Evolutionary conservation across 2,113 vertebrate genomes (phyloP), one percentile per base, ranked within the genome.

Genomic region (Turdus rufiventris): DNA sequence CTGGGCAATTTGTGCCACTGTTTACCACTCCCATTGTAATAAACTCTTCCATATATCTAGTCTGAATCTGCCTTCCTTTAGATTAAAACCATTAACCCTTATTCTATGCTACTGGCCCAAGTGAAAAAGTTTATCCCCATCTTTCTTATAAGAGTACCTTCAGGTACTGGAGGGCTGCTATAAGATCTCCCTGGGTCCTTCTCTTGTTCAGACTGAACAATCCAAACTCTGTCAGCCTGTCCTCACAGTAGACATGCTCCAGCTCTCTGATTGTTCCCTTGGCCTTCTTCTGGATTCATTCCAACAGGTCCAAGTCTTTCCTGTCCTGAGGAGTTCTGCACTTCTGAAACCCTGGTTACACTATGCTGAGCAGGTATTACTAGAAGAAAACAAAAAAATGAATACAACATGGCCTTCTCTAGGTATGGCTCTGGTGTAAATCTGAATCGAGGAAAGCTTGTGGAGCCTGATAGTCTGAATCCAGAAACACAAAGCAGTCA

Each of bases 201-300:
- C 40, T 82, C 61, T 54, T 47, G 14, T 31, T 17, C 61, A 61
- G 17, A 14, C 61, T 40, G 24, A 74, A 28, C 24, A 53, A 81
- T 74, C 6, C 24, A 28, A 21, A 6, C 16, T 53, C 47, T 58
- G 15, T 74, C 61, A 34, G n/a, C 11, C 20, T n/a, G 29, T 34
- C 16, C 29, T 75, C n/a, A 26, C 0, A 40, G 45, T 29, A 75
- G 61, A 34, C 3, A 0, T 8, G 16, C 24, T 67, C 24, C 53
- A 60, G 19, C 9, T 4, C 47, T 45, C 47, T 67, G 38, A 68
- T 53, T 9, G 53, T 82, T 75, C 33, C 40, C 0, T 0, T 28
- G 21, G 11, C 7, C 9, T 18, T 54, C 34, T 61, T 61, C 47
- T 31, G 34, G 40, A 75, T 42, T 89, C 0, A 0, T 60, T 68